A percentile compares a stretch with the other conserved stretches of the same genome.
phyloP scores from a whole-genome alignment of 2,888 invertebrate species.

The Amphipoea lucens region DNA sequence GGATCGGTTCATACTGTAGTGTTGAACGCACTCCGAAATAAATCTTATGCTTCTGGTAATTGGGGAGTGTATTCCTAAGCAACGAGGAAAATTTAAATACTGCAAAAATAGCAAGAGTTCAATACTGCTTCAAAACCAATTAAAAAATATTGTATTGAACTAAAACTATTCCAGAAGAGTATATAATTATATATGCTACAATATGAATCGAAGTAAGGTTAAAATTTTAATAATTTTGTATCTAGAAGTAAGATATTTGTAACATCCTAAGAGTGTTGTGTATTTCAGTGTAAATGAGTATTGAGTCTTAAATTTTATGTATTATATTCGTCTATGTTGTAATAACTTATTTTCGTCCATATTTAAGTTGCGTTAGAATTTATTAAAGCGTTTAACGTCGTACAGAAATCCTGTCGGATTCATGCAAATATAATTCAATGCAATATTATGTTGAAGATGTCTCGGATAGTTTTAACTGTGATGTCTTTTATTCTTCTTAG shows the following conservation, averaged over 20 bases:
- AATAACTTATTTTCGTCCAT: conserved; percentile 72
- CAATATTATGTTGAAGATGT: conserved; percentile 53
- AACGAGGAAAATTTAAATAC: not conserved
- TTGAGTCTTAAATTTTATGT: conserved; percentile 64
- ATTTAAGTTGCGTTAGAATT: conserved; percentile 63
- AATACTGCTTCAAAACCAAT: not conserved
- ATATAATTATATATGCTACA: not conserved
- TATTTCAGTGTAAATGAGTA: conserved; percentile 68
- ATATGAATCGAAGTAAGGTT: conserved; percentile 41
- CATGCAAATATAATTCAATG: conserved; percentile 58
- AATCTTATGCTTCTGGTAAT: not conserved
- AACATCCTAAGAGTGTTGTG: conserved; percentile 68
- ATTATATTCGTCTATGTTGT: conserved; percentile 67
- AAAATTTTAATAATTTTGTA: conserved; percentile 70
- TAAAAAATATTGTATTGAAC: conserved; percentile 15
- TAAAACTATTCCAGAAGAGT: conserved; percentile 9
- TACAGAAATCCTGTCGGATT: conserved; percentile 52
- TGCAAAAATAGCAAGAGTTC: not conserved
- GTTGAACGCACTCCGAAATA: not conserved
- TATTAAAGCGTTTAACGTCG: conserved; percentile 46
- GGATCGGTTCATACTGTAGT: conserved; percentile 36
- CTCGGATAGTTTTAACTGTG: conserved; percentile 61
- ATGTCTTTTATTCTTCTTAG: conserved; percentile 57
- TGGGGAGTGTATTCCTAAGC: not conserved
- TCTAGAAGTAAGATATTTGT: conserved; percentile 67